Conservation (phyloP, 1,140 invertebrate genomes). For the Saccostrea cuccullata region DNA sequence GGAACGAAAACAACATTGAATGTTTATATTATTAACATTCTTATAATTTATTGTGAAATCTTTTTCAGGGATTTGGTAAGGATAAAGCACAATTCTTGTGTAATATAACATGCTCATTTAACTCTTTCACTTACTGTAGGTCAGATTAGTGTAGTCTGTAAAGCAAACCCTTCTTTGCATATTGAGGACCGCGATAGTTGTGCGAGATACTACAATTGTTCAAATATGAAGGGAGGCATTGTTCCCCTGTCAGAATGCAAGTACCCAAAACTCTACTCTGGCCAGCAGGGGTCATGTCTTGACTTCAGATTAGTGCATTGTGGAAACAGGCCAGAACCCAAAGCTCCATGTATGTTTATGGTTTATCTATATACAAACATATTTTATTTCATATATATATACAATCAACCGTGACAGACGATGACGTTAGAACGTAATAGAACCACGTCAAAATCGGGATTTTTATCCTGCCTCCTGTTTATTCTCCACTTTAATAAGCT, state of each 20-base stretch:
- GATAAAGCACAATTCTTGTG: no score
- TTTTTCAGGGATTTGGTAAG: no score
- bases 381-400: no score
- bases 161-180: background rate
- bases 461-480: no score
- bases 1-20: no score
- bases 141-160: background rate
- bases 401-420: no score
- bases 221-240: slow-evolving; percentile 16
- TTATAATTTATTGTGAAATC: no score
- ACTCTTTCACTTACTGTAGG: background rate
- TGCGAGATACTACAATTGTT: slow-evolving; percentile 68
- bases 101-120: no score
- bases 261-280: slow-evolving; percentile 55
- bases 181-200: slow-evolving; percentile 59
- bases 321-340: slow-evolving; percentile 65
- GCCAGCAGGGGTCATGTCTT: background rate
- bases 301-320: slow-evolving; percentile 58
- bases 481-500: no score
- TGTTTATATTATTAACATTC: no score
- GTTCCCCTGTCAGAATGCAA: slow-evolving; percentile 63
- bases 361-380: background rate
- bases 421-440: no score
- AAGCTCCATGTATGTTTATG: slow-evolving; percentile 70
- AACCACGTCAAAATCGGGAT: no score